Base-by-base conservation (phyloP, 2,888 invertebrate genomes). In the Eupithecia pulchellata region DNA sequence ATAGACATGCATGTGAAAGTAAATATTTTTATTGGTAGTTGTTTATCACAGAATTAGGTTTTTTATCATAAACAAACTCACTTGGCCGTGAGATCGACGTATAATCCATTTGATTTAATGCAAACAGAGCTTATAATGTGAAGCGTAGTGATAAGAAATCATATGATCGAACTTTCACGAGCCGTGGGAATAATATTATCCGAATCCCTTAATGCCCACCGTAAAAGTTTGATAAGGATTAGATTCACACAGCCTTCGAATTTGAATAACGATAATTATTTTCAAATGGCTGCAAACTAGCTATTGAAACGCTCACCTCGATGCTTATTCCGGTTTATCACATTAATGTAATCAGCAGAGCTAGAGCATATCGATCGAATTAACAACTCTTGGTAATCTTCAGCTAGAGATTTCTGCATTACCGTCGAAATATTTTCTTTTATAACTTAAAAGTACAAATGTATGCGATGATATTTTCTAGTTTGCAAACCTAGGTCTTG, bases 121-220 rank as follows among this genome's bases (percentile, higher is more conserved):
- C 61, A 66, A 77, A 77, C 80, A 86, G 81, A 79, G 79, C 82
- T 77, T 78, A 76, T 84, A 86, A 85, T 82, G 80, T 78, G 80
- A 86, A 83, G 74, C 61, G 61, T 27, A 81, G 78, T 79, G 90
- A 91, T 91, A 92, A 89, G 84, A 80, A 84, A 86, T 67, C 32
- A 84, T 85, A 87, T 78, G 84, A 88, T 57, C 47, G 39, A 58
- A 66, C 72, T 72, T 67, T 72, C 69, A 72, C 66, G 39, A 52
- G 14, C 62, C 72, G 69, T 72, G 73, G 73, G 69, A 73, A 73
- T 68, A 42, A 66, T 13, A 42, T 4, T 36, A 72, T 68, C 74
- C 69, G 60, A 58, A 66, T 64, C 60, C 71, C 36, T 67, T 29
- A 67, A 67, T 57, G 36, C 47, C 65, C 63, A 62, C 72, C 73